These are phyloP conservation scores for Desmophyllum pertusum DNA, from an alignment of 92 coral and sea anemone species.

Conservation along the genomic window DNA sequence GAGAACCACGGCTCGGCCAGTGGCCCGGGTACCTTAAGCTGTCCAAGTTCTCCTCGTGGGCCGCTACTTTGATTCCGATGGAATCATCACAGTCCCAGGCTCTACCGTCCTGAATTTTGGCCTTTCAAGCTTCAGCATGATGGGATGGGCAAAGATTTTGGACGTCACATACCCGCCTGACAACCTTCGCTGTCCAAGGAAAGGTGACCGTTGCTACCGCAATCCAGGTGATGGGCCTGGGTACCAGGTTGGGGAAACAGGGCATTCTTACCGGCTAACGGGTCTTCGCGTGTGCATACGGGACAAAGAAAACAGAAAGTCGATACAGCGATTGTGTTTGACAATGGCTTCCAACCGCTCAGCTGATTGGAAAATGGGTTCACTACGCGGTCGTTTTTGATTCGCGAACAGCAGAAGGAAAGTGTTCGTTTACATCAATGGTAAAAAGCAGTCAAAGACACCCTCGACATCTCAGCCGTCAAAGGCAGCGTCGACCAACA, in stretches of 20 bases:
- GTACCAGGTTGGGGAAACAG: background rate
- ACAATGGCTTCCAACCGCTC: constrained; percentile 52
- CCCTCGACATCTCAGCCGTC: constrained; percentile 65
- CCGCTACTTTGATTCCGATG: constrained; percentile 61
- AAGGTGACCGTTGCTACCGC: background rate
- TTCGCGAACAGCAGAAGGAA: constrained; percentile 52
- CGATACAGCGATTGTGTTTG: constrained; percentile 35
- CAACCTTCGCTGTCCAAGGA: constrained; percentile 73
- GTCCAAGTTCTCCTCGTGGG: constrained; percentile 78
- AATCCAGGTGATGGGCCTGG: background rate
- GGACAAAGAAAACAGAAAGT: constrained; percentile 61
- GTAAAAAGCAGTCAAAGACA: constrained; percentile 64
- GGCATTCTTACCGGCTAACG: background rate
- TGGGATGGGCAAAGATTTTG: constrained; percentile 72
- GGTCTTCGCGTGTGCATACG: constrained; percentile 71
- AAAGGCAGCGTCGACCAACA: constrained; percentile 72
- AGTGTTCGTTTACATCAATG: constrained; percentile 63
- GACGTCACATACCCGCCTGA: constrained; percentile 68
- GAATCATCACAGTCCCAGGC: constrained; percentile 51
- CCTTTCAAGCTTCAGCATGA: constrained; percentile 60
- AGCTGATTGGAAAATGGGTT: constrained; percentile 62
- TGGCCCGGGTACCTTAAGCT: constrained; percentile 50
- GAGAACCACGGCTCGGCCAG: constrained; percentile 71
- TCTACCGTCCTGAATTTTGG: constrained; percentile 61
- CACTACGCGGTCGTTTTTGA: constrained; percentile 68